Evolutionary conservation across 2,113 vertebrate species (phyloP), one percentile per base, ranked within the genome.

Genomic region (Lates calcarifer): DNA sequence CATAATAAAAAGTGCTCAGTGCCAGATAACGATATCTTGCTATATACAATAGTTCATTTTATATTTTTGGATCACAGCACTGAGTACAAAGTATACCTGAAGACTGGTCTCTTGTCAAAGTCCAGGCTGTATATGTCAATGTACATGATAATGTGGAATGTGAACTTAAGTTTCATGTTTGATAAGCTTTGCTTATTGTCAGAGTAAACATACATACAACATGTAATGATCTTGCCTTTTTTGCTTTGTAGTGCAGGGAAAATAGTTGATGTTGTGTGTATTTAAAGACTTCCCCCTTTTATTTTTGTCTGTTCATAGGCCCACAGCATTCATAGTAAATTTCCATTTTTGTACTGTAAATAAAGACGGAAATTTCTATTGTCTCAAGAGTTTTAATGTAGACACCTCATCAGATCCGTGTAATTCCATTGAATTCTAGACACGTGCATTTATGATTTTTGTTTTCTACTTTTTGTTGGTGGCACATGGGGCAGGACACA

Each of bases 301-400:
- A 68, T 87, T 84, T 92, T 90, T 65, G 13, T 69, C 43, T 72
- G 45, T 73, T 75, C 31, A 31, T 37, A 79, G 64, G 43, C 58
- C n/a, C 14, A 82, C 47, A 60, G 55, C 61, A 75, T 77, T 82
- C 41, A 73, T 89, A 74, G 73, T 84, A 58, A 83, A 67, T 70
- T 67, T 91, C 53, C 65, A 81, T 87, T 93, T 92, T 91, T 94
- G 82, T 94, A 93, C 79, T 94, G 89, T 95, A 89, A 95, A 95
- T 94, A 95, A 94, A 95, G 41, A 69, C 10, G 43, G 61, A 88
- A n/a, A 82, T 74, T 67, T 84, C 7, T 8, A 71, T 78, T 35
- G 60, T 69, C 33, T 43, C 7, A 3, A 22, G 43, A 63, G 28
- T 62, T 82, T 84, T 74, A 49, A 65, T 88, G 28, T 13, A 26